Conservation (phyloP, 2,113 vertebrate genomes). For the Oriolus oriolus region DNA sequence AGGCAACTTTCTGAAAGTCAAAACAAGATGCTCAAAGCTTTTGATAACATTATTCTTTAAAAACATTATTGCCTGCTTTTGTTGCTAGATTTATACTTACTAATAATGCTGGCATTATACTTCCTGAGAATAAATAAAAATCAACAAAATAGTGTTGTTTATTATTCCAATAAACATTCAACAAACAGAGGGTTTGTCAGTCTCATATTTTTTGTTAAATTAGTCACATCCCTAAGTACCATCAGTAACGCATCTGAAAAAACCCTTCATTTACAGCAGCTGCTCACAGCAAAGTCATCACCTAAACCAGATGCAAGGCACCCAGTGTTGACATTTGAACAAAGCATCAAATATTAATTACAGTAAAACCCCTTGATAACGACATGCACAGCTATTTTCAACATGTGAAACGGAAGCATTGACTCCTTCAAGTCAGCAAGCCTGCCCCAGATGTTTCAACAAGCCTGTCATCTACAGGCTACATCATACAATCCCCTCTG, state of each 20-base stretch:
- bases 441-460: accelerated
- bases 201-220: not conserved
- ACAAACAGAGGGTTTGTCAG: not conserved
- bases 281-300: not conserved
- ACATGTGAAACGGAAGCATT: accelerated
- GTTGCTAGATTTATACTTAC: not conserved
- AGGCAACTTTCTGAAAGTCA: not conserved
- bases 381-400: not conserved
- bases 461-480: not conserved
- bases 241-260: not conserved
- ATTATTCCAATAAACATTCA: not conserved
- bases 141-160: not conserved
- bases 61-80: not conserved
- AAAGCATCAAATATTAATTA: not conserved
- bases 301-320: not conserved
- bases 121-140: not conserved
- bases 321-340: not conserved
- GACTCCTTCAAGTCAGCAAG: not conserved
- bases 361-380: not conserved
- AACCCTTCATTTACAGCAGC: not conserved
- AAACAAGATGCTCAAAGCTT: not conserved
- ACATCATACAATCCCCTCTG: not conserved
- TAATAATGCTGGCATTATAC: not conserved
- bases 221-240: not conserved
- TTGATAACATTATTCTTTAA: not conserved